phyloP scores from a whole-genome alignment of 35 echinoderm and acorn worm genomes.

The Ophiothrix spiculata region DNA sequence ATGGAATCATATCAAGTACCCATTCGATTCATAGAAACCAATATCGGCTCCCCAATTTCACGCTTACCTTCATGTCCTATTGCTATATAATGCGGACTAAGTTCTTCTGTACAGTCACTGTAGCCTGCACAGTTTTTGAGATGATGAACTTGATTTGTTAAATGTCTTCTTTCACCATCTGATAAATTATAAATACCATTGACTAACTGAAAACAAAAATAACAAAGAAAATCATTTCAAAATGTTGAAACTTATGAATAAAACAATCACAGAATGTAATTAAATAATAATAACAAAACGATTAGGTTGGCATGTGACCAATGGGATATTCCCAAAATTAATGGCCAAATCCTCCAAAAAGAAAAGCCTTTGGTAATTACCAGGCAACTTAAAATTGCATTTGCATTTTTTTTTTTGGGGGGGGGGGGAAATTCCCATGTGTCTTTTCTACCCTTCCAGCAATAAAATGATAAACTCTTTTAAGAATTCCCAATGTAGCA shows the following conservation, averaged over 20 bases:
- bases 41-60: not conserved
- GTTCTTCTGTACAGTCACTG: constrained; percentile 28
- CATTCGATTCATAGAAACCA: not conserved
- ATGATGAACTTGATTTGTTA: constrained; percentile 12
- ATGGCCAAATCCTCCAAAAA: not conserved
- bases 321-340: not conserved
- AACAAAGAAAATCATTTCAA: not conserved
- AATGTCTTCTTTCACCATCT: not conserved
- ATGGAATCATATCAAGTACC: not conserved
- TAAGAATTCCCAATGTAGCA: no score
- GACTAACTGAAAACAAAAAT: constrained; percentile 11
- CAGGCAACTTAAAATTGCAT: not conserved
- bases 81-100: not conserved
- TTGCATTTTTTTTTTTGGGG: no score
- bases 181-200: constrained; percentile 22
- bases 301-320: not conserved
- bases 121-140: constrained; percentile 3
- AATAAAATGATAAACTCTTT: no score
- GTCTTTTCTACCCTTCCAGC: no score
- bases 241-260: not conserved
- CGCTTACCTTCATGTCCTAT: constrained; percentile 17
- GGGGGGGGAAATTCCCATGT: no score
- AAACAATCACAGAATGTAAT: not conserved
- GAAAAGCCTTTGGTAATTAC: not conserved
- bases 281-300: not conserved